phyloP scores from a whole-genome alignment of 1,140 invertebrate species.

The Pygmarrhopalites habei region DNA sequence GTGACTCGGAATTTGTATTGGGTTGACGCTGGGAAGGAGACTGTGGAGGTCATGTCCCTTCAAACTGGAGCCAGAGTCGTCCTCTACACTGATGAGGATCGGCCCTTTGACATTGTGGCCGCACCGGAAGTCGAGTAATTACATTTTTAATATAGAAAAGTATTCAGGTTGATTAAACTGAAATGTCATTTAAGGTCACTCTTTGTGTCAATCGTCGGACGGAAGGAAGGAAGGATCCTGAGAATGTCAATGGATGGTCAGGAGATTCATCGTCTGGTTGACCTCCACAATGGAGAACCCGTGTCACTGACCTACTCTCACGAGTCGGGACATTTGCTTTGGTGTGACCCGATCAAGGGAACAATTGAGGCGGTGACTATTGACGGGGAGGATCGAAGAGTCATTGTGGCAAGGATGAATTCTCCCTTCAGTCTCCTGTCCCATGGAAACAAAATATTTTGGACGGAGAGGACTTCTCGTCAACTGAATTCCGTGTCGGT shows the following conservation, averaged over 20 bases:
- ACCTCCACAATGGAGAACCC: constrained; percentile 23
- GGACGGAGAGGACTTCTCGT: constrained; percentile 73
- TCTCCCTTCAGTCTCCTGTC: constrained; percentile 21
- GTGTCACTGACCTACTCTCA: constrained; percentile 27
- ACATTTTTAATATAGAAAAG: no score
- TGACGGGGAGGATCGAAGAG: constrained; percentile 15
- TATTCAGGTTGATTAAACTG: no score
- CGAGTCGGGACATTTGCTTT: constrained; percentile 25
- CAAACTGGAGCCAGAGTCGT: constrained; percentile 44
- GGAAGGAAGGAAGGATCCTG: constrained; percentile 26
- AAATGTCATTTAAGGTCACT: constrained; percentile 21
- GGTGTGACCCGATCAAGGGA: constrained; percentile 21
- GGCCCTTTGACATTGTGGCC: constrained; percentile 27
- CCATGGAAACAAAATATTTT: constrained; percentile 68
- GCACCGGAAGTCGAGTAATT: constrained; percentile 32
- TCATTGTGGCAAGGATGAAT: neutral
- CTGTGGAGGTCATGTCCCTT: constrained; percentile 64
- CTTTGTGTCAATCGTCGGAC: constrained; percentile 24
- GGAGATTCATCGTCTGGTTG: constrained; percentile 12
- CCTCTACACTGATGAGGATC: constrained; percentile 17
- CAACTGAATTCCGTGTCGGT: constrained; percentile 3
- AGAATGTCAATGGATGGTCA: constrained; percentile 29
- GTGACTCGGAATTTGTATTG: constrained; percentile 54
- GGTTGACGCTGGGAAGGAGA: constrained; percentile 63
- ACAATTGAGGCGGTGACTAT: constrained; percentile 27